Conservation (phyloP, 2,888 invertebrate genomes). For the Drosophila demipolita region DNA sequence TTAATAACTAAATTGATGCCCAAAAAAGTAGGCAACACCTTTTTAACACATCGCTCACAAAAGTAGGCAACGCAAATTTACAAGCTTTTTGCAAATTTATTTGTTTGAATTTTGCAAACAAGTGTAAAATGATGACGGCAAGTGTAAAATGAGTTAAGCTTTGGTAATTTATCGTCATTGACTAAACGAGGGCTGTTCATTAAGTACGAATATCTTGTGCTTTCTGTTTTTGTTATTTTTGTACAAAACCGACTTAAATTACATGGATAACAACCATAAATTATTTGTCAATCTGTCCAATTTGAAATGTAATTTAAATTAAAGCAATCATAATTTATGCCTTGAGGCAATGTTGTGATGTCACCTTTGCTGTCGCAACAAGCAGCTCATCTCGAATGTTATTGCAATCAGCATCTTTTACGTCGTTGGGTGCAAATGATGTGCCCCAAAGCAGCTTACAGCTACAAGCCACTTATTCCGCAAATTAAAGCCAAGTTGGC, state of each 20-base stretch:
- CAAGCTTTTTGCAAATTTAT: neutral
- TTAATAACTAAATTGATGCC: conserved; percentile 25
- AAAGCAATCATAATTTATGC: conserved; percentile 43
- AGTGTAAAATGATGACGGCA: conserved; percentile 16
- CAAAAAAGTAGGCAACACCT: conserved; percentile 16
- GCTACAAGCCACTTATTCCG: conserved; percentile 44
- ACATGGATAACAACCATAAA: conserved; percentile 30
- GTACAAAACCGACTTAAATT: conserved; percentile 18
- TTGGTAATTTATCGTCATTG: conserved; percentile 46
- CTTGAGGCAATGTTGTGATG: conserved; percentile 6
- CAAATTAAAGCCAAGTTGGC: conserved; percentile 54
- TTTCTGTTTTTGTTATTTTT: neutral
- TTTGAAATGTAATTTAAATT: conserved; percentile 49
- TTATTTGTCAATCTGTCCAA: conserved; percentile 44
- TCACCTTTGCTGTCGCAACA: conserved; percentile 1
- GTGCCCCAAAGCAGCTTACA: conserved; percentile 33
- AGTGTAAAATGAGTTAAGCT: conserved; percentile 50
- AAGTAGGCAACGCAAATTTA: conserved; percentile 20
- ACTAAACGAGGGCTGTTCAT: conserved; percentile 25
- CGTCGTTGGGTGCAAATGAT: conserved; percentile 34
- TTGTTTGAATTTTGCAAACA: neutral
- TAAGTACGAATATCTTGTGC: conserved; percentile 17
- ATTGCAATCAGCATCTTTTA: conserved; percentile 18
- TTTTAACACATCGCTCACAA: neutral
- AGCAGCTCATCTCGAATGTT: conserved; percentile 34